Evolutionary conservation across 2,797 vertebrate genomes (phyloP), one percentile per base, ranked within the genome.

Genomic region (Pantherophis alleghaniensis): DNA sequence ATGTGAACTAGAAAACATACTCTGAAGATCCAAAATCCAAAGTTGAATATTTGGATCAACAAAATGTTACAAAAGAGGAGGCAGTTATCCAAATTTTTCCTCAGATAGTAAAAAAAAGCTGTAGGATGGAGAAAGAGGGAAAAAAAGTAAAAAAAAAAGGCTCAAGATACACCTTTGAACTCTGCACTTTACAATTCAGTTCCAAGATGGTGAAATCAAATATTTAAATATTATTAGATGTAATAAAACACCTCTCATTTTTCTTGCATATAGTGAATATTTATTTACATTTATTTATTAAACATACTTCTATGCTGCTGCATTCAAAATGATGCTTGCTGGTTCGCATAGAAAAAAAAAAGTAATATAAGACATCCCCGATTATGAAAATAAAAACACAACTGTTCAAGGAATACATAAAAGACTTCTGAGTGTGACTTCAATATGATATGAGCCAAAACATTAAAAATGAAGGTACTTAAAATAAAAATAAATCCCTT

Each of bases 401-500:
- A 47, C 74, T 1, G 20, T 47, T 47, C 20, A 24, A 47, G 37
- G 37, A 83, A 83, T 83, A 83, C 18, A 88, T 89, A 89, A 91
- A 92, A 6, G 63, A 47, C 63, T 95, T 95, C 42, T 90, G 37
- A 87, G 57, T 95, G 92, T 90, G 94, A 87, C 87, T 69, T 94
- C 94, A 95, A 14, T 91, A 26, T 88, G 24, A 88, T 93, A 93
- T 94, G 95, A 94, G 93, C 37, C 90, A 96, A 95, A 96, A 79
- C 93, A 95, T 9, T 94, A 61, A 69, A 51, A 94, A 94, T 96
- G 90, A 90, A 96, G 91, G 32, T 94, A 94, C 61, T 95, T 91
- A 63, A 94, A 96, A 92, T 94, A 94, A 94, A 90, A 56, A 94
- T 16, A 74, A 12, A 90, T 56, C 87, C 94, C 91, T 92, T 90